Base-by-base conservation (phyloP, 1,140 invertebrate species). In the Polypedilum pembai region DNA sequence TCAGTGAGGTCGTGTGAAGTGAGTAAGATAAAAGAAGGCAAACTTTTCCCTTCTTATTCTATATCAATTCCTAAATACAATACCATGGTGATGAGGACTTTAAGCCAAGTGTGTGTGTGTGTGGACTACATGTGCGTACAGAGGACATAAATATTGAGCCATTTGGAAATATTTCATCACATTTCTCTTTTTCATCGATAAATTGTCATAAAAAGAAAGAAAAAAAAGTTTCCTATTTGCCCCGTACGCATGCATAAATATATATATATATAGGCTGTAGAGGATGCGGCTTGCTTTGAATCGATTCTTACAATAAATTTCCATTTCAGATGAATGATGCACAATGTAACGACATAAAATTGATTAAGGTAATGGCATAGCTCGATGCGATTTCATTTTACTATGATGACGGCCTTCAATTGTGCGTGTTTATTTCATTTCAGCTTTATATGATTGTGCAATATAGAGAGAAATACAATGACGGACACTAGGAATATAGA, bases 121-220 rank as follows among this genome's bases (percentile, higher is more conserved):
- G 41, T 45, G 41, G 15, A 12, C 12, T n/a, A 56, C 45, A 56
- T 56, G 45, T 56, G 24, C 24, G 24, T 33, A 33, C 5, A 33
- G 1, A 56, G 45, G 45, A 56, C 45, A 56, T 56, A 56, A 56
- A 56, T 56, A 56, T 56, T 56, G 45, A 56, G 45, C n/a, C 45
- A 56, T 56, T 56, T n/a, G 45, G 12, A 56, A n/a, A 56, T 56
- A 56, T 56, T 56, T 56, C 45, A 56, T 56, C 45, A 56, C 45
- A 56, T 56, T 56, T 56, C 45, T n/a, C 12, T 56, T 56, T 56
- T 3, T n/a, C 45, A n/a, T n/a, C 45, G 45, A 12, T n/a, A 12
- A 56, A 4, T 45, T 45, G 8, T 15, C 41, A 45, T 45, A 45
- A 8, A 45, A 45, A 3, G 15, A 45, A 45, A 45, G 15, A 8